Conservation (phyloP, 2,888 invertebrate genomes). For the Caenorhabditis sinica region DNA sequence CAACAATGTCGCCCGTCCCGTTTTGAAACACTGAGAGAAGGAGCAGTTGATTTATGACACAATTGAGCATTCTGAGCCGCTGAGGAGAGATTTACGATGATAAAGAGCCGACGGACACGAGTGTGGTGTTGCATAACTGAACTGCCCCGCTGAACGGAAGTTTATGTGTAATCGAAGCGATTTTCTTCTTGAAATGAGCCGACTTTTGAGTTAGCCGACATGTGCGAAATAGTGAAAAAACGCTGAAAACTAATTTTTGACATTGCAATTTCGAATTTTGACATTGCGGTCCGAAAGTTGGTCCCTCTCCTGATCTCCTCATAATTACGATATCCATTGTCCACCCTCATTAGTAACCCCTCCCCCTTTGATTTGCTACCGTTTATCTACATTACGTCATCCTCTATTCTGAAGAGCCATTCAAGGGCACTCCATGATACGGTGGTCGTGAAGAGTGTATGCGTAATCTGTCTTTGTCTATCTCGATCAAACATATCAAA, state of each 20-base stretch:
- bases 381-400: constrained; percentile 46
- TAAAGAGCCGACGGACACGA: constrained; percentile 32
- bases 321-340: background rate
- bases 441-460: constrained; percentile 26
- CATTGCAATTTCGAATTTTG: background rate
- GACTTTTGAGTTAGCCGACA: constrained; percentile 28
- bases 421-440: constrained; percentile 40
- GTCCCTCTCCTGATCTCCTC: background rate
- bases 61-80: constrained; percentile 46
- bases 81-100: constrained; percentile 44
- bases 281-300: no score
- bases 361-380: constrained; percentile 17
- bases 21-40: constrained; percentile 33
- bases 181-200: constrained; percentile 14
- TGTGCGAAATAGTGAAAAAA: background rate
- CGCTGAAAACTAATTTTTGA: no score
- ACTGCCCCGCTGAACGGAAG: constrained; percentile 2
- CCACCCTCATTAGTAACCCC: constrained; percentile 27
- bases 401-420: constrained; percentile 10
- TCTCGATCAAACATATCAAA: constrained; percentile 28
- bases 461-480: constrained; percentile 47
- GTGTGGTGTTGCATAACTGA: constrained; percentile 48
- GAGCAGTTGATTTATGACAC: constrained; percentile 62
- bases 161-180: constrained; percentile 3
- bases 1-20: constrained; percentile 39